phyloP scores from a whole-genome alignment of 1,140 invertebrate genomes.

The Drosophila jambulina region DNA sequence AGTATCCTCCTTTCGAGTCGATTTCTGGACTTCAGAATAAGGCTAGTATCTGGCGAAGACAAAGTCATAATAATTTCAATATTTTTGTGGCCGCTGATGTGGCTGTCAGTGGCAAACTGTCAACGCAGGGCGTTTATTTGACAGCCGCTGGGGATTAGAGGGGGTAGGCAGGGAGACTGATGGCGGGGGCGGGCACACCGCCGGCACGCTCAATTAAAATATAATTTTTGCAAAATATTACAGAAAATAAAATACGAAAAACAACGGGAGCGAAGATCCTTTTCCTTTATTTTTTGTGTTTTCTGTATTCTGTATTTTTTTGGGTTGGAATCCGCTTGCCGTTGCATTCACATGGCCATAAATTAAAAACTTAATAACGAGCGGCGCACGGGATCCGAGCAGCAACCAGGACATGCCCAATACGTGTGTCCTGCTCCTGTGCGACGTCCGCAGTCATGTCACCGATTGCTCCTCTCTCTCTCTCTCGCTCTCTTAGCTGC shows the following conservation, averaged over 20 bases:
- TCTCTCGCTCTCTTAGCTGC: not conserved
- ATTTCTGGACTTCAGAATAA: not conserved
- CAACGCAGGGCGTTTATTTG: slow-evolving; percentile 62
- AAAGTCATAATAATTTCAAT: slow-evolving; percentile 82
- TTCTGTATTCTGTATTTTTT: slow-evolving; percentile 1
- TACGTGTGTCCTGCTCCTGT: slow-evolving; percentile 67
- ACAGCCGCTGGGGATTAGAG: slow-evolving; percentile 68
- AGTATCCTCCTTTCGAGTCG: slow-evolving; percentile 3
- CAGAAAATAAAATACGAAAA: slow-evolving; percentile 31
- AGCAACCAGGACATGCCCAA: slow-evolving; percentile 78
- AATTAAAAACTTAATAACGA: slow-evolving; percentile 85
- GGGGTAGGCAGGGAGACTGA: not conserved
- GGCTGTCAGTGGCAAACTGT: slow-evolving; percentile 65
- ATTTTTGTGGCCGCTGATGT: slow-evolving; percentile 64
- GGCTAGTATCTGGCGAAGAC: slow-evolving; percentile 38
- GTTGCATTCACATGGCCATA: slow-evolving; percentile 76
- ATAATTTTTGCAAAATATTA: slow-evolving; percentile 72
- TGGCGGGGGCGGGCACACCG: slow-evolving; percentile 5
- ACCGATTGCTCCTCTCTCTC: slow-evolving; percentile 35
- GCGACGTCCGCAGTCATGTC: slow-evolving; percentile 57
- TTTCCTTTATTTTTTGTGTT: slow-evolving; percentile 9
- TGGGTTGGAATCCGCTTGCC: slow-evolving; percentile 40
- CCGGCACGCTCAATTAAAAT: slow-evolving; percentile 77
- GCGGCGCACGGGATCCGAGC: slow-evolving; percentile 54
- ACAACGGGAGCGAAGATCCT: slow-evolving; percentile 26